Base-by-base conservation (phyloP, 2,113 vertebrate species). In the Antennarius striatus region DNA sequence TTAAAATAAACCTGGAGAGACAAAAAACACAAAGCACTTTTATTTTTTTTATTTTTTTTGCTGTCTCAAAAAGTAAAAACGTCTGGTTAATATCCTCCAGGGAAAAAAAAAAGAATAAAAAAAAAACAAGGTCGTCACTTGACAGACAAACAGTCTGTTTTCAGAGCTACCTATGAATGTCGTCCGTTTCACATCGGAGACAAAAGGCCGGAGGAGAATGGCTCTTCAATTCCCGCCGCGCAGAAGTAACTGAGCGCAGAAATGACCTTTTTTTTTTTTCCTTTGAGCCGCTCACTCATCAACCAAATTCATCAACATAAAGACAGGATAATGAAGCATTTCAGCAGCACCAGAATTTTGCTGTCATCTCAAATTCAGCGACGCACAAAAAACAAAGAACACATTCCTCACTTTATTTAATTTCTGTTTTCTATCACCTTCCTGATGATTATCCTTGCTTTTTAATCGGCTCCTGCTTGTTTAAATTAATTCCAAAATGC, bases 311-410 rank as follows among this genome's bases (percentile, higher is more conserved):
- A 56, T 75, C 66, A 67, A 77, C 58, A 77, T 63, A 72, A 81
- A 73, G 77, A 82, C 50, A 47, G 49, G 42, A 71, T 68, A 71
- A 81, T 67, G 48, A 80, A 52, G 59, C 63, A 65, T 76, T 81
- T 82, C 79, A 75, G 71, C 73, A 71, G 51, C 62, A 55, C 4
- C 54, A 81, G 60, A 70, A 75, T n/a, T n/a, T n/a, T n/a, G n/a
- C n/a, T n/a, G 17, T 68, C 75, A 89, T 81, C 73, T 64, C 36
- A 60, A 50, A 73, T 84, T 69, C 56, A 68, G 66, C 59, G 59
- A 54, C 51, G 46, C 16, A 75, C 51, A 77, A 71, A 70, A 52
- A 69, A 57, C 16, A 29, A 45, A 29, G 29, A 55, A 57, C 73
- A 59, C 16, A 72, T 42, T 72, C 45, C 45, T n/a, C 30, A 52